Conservation (phyloP, 2,888 invertebrate genomes). For the Drosophila formosana region DNA sequence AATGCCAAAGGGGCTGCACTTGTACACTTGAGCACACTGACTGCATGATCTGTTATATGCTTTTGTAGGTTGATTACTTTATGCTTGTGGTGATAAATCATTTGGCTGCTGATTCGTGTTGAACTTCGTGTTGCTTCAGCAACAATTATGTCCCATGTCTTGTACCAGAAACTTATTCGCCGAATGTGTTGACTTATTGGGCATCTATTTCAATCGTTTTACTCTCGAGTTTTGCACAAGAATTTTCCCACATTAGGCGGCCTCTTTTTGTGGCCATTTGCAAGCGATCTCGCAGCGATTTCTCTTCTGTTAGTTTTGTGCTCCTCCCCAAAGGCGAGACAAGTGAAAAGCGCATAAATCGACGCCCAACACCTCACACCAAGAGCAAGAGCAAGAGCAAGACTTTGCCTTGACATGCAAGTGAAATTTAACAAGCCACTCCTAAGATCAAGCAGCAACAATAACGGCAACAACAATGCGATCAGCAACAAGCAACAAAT, state of each 20-base stretch:
- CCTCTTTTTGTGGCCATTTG: conserved; percentile 27
- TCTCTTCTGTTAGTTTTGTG: conserved; percentile 45
- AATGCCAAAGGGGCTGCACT: conserved; percentile 40
- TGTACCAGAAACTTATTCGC: conserved; percentile 38
- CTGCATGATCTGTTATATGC: conserved; percentile 62
- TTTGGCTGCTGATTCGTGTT: conserved; percentile 66
- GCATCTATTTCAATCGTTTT: background rate
- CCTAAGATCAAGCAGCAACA: conserved; percentile 54
- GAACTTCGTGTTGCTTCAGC: conserved; percentile 51
- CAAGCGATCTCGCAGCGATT: conserved; percentile 41
- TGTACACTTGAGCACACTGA: conserved; percentile 22
- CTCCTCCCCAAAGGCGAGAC: conserved; percentile 62
- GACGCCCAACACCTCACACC: conserved; percentile 73
- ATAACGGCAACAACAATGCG: conserved; percentile 45
- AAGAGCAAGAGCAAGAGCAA: background rate
- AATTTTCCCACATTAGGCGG: conserved; percentile 41
- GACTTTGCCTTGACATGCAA: conserved; percentile 72
- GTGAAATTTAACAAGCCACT: conserved; percentile 81
- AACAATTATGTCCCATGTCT: conserved; percentile 22
- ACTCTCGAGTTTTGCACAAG: background rate
- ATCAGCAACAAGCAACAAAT: conserved; percentile 12
- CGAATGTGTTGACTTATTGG: background rate
- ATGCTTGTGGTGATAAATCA: conserved; percentile 66
- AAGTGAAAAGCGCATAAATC: conserved; percentile 78
- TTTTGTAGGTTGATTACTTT: conserved; percentile 65